These are phyloP conservation scores for Parelbella ahira DNA, from an alignment of 2,888 invertebrate species.

Conservation along the genomic window DNA sequence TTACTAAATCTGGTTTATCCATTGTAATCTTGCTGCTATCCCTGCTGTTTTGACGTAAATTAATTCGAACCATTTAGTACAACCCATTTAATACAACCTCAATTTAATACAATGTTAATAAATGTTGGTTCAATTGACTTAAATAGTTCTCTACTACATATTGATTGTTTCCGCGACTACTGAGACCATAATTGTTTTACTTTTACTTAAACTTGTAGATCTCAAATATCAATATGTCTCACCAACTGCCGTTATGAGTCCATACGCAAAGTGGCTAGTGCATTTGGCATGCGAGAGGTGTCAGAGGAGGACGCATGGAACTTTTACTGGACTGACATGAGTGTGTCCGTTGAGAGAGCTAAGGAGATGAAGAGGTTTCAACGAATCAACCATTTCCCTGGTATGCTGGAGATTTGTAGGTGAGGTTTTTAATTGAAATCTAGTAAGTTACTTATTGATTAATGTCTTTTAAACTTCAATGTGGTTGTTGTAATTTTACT, in stretches of 20 bases:
- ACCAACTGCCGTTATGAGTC: slow-evolving; percentile 87
- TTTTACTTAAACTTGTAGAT: slow-evolving; percentile 48
- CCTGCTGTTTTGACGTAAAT: no score
- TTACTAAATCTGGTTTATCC: no score
- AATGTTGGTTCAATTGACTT: no score
- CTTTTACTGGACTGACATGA: slow-evolving; percentile 94
- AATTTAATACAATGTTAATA: no score
- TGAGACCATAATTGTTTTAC: neutral
- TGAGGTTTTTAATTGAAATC: slow-evolving; percentile 31
- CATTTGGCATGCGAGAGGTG: slow-evolving; percentile 88
- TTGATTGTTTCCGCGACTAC: no score
- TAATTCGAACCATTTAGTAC: no score
- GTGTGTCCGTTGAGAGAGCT: slow-evolving; percentile 91
- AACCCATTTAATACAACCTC: no score
- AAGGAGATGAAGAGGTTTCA: slow-evolving; percentile 96
- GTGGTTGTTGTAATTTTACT: no score
- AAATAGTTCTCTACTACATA: no score
- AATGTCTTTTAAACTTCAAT: no score
- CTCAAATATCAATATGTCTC: slow-evolving; percentile 82
- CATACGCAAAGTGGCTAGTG: slow-evolving; percentile 84
- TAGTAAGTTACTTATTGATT: no score
- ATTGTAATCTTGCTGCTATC: no score
- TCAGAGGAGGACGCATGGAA: slow-evolving; percentile 92
- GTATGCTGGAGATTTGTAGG: slow-evolving; percentile 92
- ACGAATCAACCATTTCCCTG: slow-evolving; percentile 96